A percentile compares a stretch with the other conserved stretches of the same genome.
These are phyloP conservation scores for Antheraea yamamai DNA, from an alignment of 2,888 invertebrate genomes.

Conservation along the genomic window DNA sequence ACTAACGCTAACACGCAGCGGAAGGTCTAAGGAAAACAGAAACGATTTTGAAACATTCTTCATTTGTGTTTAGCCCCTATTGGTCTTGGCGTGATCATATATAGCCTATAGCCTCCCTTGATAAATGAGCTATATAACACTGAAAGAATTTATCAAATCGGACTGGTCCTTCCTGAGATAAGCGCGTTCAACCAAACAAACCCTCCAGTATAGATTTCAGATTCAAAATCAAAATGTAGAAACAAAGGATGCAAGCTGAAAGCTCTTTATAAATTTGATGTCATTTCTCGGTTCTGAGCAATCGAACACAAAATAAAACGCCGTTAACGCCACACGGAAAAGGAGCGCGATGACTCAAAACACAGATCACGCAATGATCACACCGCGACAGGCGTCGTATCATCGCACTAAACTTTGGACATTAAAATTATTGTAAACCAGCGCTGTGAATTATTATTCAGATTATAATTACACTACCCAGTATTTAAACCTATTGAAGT, in stretches of 20 bases:
- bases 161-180: too few relatives aligned
- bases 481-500: background rate
- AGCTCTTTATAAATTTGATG: slow-evolving; percentile 25
- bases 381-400: background rate
- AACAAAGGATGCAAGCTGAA: background rate
- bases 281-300: slow-evolving; percentile 36
- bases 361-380: slow-evolving; percentile 24
- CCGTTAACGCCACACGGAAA: slow-evolving; percentile 31
- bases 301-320: slow-evolving; percentile 40
- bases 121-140: too few relatives aligned
- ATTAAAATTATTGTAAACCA: slow-evolving; percentile 1
- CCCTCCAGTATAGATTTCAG: background rate
- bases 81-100: too few relatives aligned
- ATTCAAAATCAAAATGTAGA: background rate
- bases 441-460: background rate
- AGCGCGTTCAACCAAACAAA: too few relatives aligned
- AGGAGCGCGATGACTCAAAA: slow-evolving; percentile 38
- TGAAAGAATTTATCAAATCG: too few relatives aligned
- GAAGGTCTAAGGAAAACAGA: too few relatives aligned
- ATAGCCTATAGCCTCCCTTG: too few relatives aligned
- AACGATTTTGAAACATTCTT: too few relatives aligned
- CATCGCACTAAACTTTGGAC: slow-evolving; percentile 6
- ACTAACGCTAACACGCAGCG: too few relatives aligned
- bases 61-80: too few relatives aligned
- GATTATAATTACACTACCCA: slow-evolving; percentile 18